Conservation (phyloP, 2,888 invertebrate genomes). For the Pseudococcus jackbeardsleyi region DNA sequence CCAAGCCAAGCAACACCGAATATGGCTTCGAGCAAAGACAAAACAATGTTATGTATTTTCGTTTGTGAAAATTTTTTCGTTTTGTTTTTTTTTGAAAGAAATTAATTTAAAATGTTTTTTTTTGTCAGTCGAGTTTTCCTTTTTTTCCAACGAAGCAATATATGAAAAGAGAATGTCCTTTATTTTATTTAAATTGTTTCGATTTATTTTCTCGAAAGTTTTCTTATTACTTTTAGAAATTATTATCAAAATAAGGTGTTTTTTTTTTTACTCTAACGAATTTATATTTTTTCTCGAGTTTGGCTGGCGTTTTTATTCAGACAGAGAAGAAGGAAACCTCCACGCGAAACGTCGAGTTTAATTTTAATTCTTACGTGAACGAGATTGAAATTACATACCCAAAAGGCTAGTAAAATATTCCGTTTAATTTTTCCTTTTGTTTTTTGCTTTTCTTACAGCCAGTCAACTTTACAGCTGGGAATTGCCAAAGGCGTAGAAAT, state of each 20-base stretch:
- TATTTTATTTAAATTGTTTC: constrained; percentile 17
- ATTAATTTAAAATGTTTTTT: neutral
- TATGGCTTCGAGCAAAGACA: neutral
- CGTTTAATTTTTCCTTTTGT: neutral
- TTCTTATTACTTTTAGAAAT: constrained; percentile 3
- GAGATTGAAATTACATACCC: constrained; percentile 17
- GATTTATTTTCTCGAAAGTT: neutral
- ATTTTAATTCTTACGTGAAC: neutral
- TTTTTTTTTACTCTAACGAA: neutral
- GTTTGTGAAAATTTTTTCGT: neutral
- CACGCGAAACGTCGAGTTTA: neutral
- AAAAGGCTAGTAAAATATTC: constrained; percentile 13
- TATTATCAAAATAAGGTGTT: neutral
- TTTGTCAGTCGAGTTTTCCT: neutral
- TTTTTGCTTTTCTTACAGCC: neutral
- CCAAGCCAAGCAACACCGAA: neutral
- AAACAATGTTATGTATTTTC: neutral
- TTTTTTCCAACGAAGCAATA: neutral
- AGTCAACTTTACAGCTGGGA: neutral
- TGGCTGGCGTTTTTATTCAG: neutral
- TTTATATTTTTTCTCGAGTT: neutral
- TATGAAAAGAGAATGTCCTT: constrained; percentile 11
- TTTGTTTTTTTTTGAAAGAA: neutral
- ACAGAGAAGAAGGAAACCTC: neutral
- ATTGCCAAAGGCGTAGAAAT: neutral